Base-by-base conservation (phyloP, 1,140 invertebrate genomes). In the Venustaconcha ellipsiformis region DNA sequence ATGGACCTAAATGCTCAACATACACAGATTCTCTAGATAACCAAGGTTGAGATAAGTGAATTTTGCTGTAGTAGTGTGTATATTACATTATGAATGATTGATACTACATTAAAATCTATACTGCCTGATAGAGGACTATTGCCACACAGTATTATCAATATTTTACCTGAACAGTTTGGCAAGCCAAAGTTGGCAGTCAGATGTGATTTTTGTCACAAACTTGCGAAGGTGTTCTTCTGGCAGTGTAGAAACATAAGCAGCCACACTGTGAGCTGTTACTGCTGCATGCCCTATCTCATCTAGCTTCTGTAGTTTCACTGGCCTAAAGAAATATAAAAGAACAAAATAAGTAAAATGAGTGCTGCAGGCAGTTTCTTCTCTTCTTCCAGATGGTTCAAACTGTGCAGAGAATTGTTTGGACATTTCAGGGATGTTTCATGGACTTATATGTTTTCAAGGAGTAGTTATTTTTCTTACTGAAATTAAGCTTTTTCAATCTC, bases 161-260 rank as follows among this genome's bases (percentile, higher is more conserved):
- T 26, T 23, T 80, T 87, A 94, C 94, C 94, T 94, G 88, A 96
- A 96, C 83, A 95, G 92, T 83, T 95, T 93, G 72, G 94, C 93
- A 57, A 96, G 90, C 94, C 94, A 95, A 81, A 94, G 91, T 11
- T 94, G 94, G 0, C 94, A 94, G 83, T 96, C 95, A 20, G 93
- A 93, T 1, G 93, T 93, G 59, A 96, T 92, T 80, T 94, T 93
- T 66, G 92, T 92, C 30, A 93, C 93, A 57, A 96, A 88, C 82
- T 93, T 92, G 60, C 94, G 93, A 57, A 95, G 92, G 87, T 95
- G 93, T 69, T 90, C 89, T 64, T 93, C 91, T 66, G 95, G 94
- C 66, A 96, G 87, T 58, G 93, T 92, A 13, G 93, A 92, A 75
- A 94, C 93, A 83, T 94, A 94, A 6, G 95, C 94, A 14, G 93